These are phyloP conservation scores for Sphyrna mokarran DNA, from an alignment of 2,113 vertebrate genomes.

Conservation along the genomic window DNA sequence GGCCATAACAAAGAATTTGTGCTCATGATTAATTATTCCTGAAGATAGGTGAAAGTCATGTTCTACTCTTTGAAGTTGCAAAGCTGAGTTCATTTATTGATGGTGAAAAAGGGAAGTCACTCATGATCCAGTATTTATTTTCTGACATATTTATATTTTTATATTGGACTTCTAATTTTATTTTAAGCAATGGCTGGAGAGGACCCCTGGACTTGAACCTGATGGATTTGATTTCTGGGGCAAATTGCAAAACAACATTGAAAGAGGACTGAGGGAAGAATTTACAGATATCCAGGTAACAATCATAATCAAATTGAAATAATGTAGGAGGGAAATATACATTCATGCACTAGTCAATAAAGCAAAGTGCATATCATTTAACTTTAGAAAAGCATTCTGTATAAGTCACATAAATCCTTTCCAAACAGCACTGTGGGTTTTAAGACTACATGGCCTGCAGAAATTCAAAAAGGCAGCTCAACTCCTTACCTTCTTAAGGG, in stretches of 20 bases:
- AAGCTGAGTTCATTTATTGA: background rate
- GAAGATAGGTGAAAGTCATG: background rate
- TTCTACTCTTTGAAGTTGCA: background rate
- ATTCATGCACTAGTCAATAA: background rate
- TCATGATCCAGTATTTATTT: background rate
- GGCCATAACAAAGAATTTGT: background rate
- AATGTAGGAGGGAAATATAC: background rate
- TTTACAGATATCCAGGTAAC: conserved; percentile 71
- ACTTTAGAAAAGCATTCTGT: background rate
- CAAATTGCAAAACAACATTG: conserved; percentile 75
- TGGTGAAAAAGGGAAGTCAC: background rate
- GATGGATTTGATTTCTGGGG: conserved; percentile 92
- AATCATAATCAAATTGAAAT: background rate
- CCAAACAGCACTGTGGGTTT: background rate
- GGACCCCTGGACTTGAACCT: conserved; percentile 81
- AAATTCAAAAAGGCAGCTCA: background rate
- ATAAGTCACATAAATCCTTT: background rate
- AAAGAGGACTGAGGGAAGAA: conserved; percentile 68
- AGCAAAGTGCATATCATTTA: background rate
- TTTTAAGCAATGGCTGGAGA: conserved; percentile 87
- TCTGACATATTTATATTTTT: background rate
- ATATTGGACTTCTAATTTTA: background rate
- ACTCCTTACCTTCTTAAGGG: background rate
- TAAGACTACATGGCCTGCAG: background rate
- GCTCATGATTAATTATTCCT: background rate